Evolutionary conservation across 2,888 invertebrate genomes (phyloP).

Genomic region (Synergus japonicus): DNA sequence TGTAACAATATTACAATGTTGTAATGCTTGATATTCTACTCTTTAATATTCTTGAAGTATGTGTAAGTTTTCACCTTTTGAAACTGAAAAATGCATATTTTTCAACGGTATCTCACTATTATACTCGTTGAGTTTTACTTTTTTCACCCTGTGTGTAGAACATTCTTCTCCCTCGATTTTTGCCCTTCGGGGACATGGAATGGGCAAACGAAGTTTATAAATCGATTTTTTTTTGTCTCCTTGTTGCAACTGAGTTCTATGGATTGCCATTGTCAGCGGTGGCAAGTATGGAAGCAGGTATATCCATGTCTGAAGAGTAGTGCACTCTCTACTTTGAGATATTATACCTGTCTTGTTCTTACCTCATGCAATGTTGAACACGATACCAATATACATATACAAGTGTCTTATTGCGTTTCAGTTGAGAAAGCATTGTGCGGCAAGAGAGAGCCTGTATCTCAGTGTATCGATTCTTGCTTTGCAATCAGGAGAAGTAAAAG

Average conservation of each 20-base stretch:
- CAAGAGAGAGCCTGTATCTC: slow-evolving; percentile 14
- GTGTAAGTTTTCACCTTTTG: not conserved
- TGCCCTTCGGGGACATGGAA: not conserved
- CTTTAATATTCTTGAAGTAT: not conserved
- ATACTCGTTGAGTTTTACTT: not conserved
- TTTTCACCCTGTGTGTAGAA: not conserved
- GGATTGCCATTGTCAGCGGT: slow-evolving; percentile 25
- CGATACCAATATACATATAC: slow-evolving; percentile 13
- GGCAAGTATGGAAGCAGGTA: slow-evolving; percentile 3
- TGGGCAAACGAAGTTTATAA: slow-evolving; percentile 24
- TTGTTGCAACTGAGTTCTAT: slow-evolving; percentile 30
- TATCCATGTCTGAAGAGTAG: slow-evolving; percentile 8
- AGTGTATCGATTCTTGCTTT: not conserved
- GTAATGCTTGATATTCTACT: not conserved
- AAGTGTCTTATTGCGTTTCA: slow-evolving; percentile 37
- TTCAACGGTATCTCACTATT: not conserved
- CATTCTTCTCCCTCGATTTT: not conserved
- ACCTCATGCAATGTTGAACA: slow-evolving; percentile 15
- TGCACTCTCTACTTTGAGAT: slow-evolving; percentile 27
- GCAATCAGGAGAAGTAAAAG: slow-evolving; percentile 8
- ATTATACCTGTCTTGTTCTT: slow-evolving; percentile 36
- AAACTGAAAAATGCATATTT: not conserved
- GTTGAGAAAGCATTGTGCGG: not conserved
- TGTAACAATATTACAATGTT: too few relatives aligned
- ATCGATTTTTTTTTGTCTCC: not conserved